Evolutionary conservation across 2,797 vertebrate genomes (phyloP), one percentile per base, ranked within the genome.

Genomic region (Ptychadena robeensis): DNA sequence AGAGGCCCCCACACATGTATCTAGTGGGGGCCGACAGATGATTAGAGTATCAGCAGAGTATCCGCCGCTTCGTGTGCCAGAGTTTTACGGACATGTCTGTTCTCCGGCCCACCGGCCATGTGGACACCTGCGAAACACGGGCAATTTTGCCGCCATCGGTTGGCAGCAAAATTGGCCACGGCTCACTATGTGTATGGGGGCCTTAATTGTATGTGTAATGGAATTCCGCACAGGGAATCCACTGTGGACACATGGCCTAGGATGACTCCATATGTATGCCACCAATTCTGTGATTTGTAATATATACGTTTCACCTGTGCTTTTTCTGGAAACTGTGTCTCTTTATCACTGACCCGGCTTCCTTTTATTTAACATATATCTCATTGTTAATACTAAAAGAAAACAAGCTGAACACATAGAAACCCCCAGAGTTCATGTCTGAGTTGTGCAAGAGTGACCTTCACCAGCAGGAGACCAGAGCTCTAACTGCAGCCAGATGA

Each of bases 231-330:
- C 44, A 53, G n/a, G n/a, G n/a, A n/a, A n/a, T n/a, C n/a, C n/a
- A n/a, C n/a, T n/a, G n/a, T n/a, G n/a, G n/a, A n/a, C n/a, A n/a
- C n/a, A n/a, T n/a, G n/a, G n/a, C n/a, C n/a, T n/a, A n/a, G n/a
- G n/a, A n/a, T n/a, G n/a, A n/a, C n/a, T n/a, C n/a, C n/a, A n/a
- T 35, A 30, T 22, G 61, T 14, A 12, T 66, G 11, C 53, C 6
- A 72, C 59, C 64, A 38, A 40, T 65, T 32, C 81, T 74, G 74
- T 74, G 63, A 74, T 67, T 59, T 27, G 15, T 53, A 74, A 83
- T 83, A 72, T 78, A 83, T 77, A n/a, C 67, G 3, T 31, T 48
- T 71, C 81, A 83, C 73, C 22, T 78, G 67, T 72, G 73, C 35
- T 71, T 72, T 72, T 27, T 66, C 67, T 82, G 34, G 34, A 68